Conservation (phyloP, 2,797 vertebrate species). For the Bradypodion ventrale region DNA sequence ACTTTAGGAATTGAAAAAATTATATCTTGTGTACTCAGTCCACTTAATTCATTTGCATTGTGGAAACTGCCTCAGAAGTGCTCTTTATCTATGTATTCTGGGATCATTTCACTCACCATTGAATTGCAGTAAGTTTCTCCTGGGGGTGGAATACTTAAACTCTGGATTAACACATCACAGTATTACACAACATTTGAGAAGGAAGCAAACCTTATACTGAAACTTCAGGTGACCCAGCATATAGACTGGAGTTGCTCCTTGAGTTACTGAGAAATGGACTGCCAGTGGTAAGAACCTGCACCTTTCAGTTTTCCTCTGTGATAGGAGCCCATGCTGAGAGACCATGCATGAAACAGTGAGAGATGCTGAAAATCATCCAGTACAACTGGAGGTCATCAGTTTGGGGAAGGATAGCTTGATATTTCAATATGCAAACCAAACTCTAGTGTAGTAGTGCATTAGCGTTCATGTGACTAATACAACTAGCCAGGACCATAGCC, state of each 20-base stretch:
- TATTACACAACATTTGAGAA: constrained; percentile 35
- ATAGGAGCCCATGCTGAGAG: background rate
- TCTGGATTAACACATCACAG: background rate
- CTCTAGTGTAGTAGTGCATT: background rate
- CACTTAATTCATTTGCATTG: background rate
- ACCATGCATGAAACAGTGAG: background rate
- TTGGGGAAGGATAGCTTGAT: background rate
- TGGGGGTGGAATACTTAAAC: background rate
- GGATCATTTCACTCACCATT: background rate
- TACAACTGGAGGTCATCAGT: background rate
- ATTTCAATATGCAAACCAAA: background rate
- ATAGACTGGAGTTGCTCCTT: constrained; percentile 9
- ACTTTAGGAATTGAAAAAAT: background rate
- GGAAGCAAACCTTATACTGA: constrained; percentile 45
- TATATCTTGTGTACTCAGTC: background rate
- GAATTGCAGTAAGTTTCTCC: background rate
- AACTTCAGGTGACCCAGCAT: constrained; percentile 57
- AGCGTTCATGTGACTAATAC: background rate
- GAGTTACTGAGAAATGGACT: no score
- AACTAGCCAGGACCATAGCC: no score
- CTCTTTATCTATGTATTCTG: background rate
- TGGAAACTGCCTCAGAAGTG: background rate
- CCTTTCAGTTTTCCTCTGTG: background rate
- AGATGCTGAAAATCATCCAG: background rate
- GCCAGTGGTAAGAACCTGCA: no score